Percentiles rank a stretch among this genome's conserved stretches.
These are phyloP conservation scores for Sandelia bainsii DNA, from an alignment of 2,797 vertebrate species.

Conservation along the genomic window DNA sequence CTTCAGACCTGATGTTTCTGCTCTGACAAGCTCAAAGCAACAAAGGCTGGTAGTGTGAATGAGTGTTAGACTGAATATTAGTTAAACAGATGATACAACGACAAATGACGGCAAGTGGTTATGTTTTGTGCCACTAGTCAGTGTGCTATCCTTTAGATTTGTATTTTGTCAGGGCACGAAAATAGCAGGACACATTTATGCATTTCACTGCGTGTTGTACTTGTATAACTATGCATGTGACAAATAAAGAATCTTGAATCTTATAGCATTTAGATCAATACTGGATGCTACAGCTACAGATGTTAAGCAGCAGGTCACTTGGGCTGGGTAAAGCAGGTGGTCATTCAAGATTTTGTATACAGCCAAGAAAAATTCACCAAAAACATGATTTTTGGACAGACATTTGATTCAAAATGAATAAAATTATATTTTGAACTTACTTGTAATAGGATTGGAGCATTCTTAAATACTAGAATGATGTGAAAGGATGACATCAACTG, in stretches of 20 bases:
- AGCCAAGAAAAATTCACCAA: neutral
- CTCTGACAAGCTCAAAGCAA: neutral
- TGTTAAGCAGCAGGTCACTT: neutral
- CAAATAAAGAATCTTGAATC: too few relatives aligned
- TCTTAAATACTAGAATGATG: neutral
- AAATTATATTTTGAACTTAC: too few relatives aligned
- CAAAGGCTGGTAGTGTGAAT: neutral
- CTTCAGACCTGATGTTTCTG: conserved; percentile 25
- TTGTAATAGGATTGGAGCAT: neutral
- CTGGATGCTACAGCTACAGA: conserved; percentile 4
- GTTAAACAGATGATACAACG: neutral
- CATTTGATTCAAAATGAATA: neutral
- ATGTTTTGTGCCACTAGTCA: neutral
- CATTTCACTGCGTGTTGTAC: too few relatives aligned
- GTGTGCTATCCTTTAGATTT: neutral
- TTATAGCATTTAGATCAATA: neutral
- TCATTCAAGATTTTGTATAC: conserved; percentile 1
- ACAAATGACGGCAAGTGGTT: neutral
- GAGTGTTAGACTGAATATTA: neutral
- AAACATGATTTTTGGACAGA: neutral
- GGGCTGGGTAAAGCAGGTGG: neutral
- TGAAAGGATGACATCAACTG: neutral
- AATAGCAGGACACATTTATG: neutral
- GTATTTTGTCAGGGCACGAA: neutral
- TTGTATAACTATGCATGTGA: too few relatives aligned